A percentile compares a stretch with the other conserved stretches of the same genome.
Evolutionary conservation across 2,113 vertebrate genomes (phyloP).

Genomic region (Pomatostomus ruficeps): DNA sequence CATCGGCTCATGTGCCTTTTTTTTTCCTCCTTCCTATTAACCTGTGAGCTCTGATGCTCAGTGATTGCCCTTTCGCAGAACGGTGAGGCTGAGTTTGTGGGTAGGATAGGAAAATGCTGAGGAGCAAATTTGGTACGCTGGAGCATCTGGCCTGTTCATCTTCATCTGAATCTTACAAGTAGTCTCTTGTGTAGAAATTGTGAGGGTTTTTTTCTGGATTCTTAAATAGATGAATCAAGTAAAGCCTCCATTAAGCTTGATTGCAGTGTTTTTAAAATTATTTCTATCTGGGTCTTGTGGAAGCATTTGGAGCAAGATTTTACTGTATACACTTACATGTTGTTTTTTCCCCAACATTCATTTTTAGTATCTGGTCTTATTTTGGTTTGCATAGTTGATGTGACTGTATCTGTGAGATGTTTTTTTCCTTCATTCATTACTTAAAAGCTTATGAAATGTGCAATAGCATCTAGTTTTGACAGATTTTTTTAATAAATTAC

Average conservation of each 20-base stretch:
- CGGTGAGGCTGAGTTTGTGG: neutral
- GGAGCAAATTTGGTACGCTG: neutral
- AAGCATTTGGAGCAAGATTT: neutral
- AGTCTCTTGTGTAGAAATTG: neutral
- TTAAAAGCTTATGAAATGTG: constrained; percentile 9
- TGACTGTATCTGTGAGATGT: neutral
- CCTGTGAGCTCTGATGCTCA: neutral
- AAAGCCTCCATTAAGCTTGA: neutral
- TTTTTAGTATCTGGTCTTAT: constrained; percentile 1
- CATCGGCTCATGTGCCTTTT: neutral
- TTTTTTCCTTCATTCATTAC: constrained; percentile 4
- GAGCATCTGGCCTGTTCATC: constrained; percentile 21
- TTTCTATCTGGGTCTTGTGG: neutral
- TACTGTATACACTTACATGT: neutral
- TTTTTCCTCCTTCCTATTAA: neutral
- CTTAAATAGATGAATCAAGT: neutral
- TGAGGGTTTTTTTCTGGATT: neutral
- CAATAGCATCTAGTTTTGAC: neutral
- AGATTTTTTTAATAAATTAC: neutral
- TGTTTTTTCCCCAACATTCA: neutral
- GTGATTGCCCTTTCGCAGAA: neutral
- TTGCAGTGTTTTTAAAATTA: neutral
- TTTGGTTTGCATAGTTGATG: neutral
- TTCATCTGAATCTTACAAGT: neutral
- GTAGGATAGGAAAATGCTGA: neutral